Evolutionary conservation across 2,113 vertebrate species (phyloP).

Genomic region (Machaerirhynchus nigripectus): DNA sequence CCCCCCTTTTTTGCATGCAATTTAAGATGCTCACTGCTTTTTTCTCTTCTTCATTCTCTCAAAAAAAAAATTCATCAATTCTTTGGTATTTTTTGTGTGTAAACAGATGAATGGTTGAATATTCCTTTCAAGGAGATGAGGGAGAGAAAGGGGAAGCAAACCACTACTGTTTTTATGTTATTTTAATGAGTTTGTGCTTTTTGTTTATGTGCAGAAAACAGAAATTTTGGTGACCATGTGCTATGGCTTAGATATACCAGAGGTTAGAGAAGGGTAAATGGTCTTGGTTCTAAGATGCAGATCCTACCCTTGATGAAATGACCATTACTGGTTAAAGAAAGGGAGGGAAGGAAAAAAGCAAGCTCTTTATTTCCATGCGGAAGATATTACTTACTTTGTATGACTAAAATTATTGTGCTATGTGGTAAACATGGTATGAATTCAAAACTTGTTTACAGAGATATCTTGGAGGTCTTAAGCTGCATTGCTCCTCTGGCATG

Average conservation of each 20-base stretch:
- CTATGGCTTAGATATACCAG: not conserved
- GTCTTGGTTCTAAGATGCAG: not conserved
- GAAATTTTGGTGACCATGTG: not conserved
- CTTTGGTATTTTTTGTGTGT: not conserved
- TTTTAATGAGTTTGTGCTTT: not conserved
- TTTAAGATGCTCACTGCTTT: not conserved
- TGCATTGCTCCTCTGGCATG: not conserved
- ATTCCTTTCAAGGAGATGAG: not conserved
- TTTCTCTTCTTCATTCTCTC: not conserved
- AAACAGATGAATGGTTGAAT: not conserved
- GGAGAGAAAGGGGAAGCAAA: not conserved
- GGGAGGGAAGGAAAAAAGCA: not conserved
- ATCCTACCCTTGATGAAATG: not conserved
- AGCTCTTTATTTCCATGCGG: not conserved
- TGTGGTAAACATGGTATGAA: not conserved
- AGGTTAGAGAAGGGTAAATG: not conserved
- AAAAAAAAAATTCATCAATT: not conserved
- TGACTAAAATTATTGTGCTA: not conserved
- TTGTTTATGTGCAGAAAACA: not conserved
- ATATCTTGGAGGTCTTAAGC: not conserved
- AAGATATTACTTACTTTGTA: not conserved
- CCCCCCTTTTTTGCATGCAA: not conserved
- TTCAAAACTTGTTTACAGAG: conserved; percentile 19
- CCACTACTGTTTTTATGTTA: not conserved
- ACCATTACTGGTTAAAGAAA: not conserved